Base-by-base conservation (phyloP, 2,888 invertebrate genomes). In the Anoncus sp. region DNA sequence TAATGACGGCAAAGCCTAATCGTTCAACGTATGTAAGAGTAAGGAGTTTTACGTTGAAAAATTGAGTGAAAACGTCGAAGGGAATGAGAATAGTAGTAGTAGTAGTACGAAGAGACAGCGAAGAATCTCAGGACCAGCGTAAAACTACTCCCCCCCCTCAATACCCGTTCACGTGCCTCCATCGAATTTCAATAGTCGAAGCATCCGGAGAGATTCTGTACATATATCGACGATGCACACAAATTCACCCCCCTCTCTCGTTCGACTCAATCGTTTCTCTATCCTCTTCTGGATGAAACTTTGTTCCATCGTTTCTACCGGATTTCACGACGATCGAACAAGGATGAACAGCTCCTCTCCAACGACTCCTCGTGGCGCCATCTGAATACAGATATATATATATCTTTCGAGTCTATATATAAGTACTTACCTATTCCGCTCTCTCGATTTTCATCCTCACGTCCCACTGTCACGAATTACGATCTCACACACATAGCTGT, bases 1-100 rank as follows among this genome's bases (percentile, higher is more conserved):
- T 91, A 91, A 91, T 91, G 91, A 91, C 89, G 90, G 88, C 88
- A 85, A 89, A 89, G 88, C 90, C 89, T 91, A 91, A 91, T 91
- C 90, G 78, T 45, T 38, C 65, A 40, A 31, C 57, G 31, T 51
- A 89, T 87, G 82, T 87, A 82, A 87, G 84, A 87, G 84, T 81
- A 85, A 85, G 60, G 66, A 27, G 51, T n/a, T 27, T 35, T 16
- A 45, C 55, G 40, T 71, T 10, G 82, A 83, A 80, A 77, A 79
- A 67, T 62, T 49, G 75, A 77, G 55, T 51, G 51, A 18, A 62
- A 45, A 18, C 31, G 51, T 51, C 20, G 18, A 62, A 22, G 35
- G 65, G 38, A 22, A 70, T 20, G 27, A 75, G 20, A 53, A 24
- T 57, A 14, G 53, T 9, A 49, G n/a, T n/a, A n/a, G n/a, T n/a